phyloP scores from a whole-genome alignment of 2,113 vertebrate species.

The Spea multiplicata region DNA sequence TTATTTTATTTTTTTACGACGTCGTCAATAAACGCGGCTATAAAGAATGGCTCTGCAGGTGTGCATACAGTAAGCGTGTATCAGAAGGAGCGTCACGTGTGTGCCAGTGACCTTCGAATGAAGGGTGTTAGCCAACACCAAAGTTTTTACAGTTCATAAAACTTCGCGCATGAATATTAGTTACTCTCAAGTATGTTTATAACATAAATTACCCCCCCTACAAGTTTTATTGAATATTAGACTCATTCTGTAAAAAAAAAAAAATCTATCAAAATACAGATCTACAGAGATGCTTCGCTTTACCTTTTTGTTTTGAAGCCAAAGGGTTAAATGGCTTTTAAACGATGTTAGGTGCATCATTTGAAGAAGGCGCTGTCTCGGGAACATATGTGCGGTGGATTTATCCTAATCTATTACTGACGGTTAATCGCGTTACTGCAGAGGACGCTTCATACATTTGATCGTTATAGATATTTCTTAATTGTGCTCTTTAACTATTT shows the following conservation, averaged over 20 bases:
- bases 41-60: conserved; percentile 16
- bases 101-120: conserved; percentile 5
- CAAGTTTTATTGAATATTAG: too few species aligned
- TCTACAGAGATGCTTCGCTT: too few species aligned
- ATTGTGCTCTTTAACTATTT: not conserved
- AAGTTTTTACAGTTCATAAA: not conserved
- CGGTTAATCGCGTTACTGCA: conserved; percentile 36
- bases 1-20: conserved; percentile 8
- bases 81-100: conserved; percentile 1
- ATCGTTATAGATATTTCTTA: conserved; percentile 17
- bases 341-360: not conserved
- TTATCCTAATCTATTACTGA: conserved; percentile 45
- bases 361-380: conserved; percentile 17
- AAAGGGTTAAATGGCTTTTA: too few species aligned
- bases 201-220: too few species aligned
- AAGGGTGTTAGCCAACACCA: not conserved
- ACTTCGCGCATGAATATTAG: too few species aligned
- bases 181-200: too few species aligned
- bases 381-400: conserved; percentile 42
- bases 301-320: too few species aligned
- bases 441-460: conserved; percentile 27
- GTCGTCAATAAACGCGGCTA: not conserved
- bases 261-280: too few species aligned
- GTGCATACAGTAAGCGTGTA: not conserved
- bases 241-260: too few species aligned